Evolutionary conservation across 1,140 invertebrate species (phyloP).

Genomic region (Drosophila persimilis): DNA sequence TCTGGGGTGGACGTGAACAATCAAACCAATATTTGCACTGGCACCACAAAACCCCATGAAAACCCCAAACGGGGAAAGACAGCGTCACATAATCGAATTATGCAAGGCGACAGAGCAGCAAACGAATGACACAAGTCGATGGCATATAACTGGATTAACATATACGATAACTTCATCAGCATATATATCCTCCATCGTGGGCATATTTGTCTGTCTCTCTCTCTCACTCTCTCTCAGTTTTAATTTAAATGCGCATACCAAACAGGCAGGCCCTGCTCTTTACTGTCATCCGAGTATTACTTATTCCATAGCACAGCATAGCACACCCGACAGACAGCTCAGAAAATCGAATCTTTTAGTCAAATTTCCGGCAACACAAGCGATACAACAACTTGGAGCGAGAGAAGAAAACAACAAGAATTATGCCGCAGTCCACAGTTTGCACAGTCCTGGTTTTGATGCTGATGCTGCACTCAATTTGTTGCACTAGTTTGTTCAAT

Average conservation of each 20-base stretch:
- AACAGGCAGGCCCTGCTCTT: slow-evolving; percentile 50
- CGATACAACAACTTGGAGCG: neutral
- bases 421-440: slow-evolving; percentile 33
- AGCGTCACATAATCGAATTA: slow-evolving; percentile 73
- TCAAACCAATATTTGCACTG: slow-evolving; percentile 71
- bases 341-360: slow-evolving; percentile 65
- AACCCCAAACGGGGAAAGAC: neutral
- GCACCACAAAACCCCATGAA: neutral
- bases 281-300: slow-evolving; percentile 14
- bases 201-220: neutral
- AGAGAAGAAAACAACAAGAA: slow-evolving; percentile 1
- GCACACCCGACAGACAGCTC: slow-evolving; percentile 16
- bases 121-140: slow-evolving; percentile 35
- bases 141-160: slow-evolving; percentile 69
- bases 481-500: slow-evolving; percentile 12
- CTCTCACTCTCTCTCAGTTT: slow-evolving; percentile 17
- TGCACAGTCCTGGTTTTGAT: slow-evolving; percentile 18
- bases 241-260: slow-evolving; percentile 73
- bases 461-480: slow-evolving; percentile 7
- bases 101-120: slow-evolving; percentile 45
- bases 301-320: neutral
- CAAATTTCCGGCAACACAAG: slow-evolving; percentile 47
- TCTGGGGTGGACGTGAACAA: slow-evolving; percentile 35
- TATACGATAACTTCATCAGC: slow-evolving; percentile 62
- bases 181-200: slow-evolving; percentile 13